These are phyloP conservation scores for Scomber japonicus DNA, from an alignment of 2,113 vertebrate species.

Conservation along the genomic window DNA sequence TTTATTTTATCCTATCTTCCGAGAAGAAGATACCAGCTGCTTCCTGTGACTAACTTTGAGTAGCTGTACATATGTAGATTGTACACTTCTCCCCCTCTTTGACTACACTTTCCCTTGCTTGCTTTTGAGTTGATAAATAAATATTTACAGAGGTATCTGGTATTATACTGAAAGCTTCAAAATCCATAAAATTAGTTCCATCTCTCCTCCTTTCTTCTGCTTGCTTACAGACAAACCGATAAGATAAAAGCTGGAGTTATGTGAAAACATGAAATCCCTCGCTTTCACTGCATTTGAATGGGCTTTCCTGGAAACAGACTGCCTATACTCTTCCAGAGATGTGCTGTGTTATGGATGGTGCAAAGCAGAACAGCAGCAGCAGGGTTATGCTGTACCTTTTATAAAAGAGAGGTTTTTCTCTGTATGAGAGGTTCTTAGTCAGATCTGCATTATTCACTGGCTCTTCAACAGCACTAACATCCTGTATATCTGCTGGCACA, in stretches of 20 bases:
- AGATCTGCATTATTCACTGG: conserved; percentile 43
- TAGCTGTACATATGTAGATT: conserved; percentile 36
- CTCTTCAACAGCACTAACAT: conserved; percentile 24
- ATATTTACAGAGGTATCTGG: conserved; percentile 62
- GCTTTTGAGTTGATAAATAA: conserved; percentile 67
- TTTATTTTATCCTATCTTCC: conserved; percentile 40
- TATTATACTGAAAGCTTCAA: conserved; percentile 42
- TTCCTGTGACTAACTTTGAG: conserved; percentile 37
- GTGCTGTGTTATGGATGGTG: conserved; percentile 33
- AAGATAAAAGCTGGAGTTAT: conserved; percentile 60
- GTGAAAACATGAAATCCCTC: conserved; percentile 51
- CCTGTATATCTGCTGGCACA: conserved; percentile 5
- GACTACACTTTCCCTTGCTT: conserved; percentile 24
- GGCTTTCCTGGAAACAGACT: conserved; percentile 43
- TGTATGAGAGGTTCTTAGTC: conserved; percentile 31
- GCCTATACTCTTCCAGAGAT: conserved; percentile 26
- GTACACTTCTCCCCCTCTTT: conserved; percentile 28
- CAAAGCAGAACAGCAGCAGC: not conserved
- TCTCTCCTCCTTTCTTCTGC: conserved; percentile 15
- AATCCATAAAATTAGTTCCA: conserved; percentile 69
- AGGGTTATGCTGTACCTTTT: conserved; percentile 3
- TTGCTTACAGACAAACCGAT: conserved; percentile 53
- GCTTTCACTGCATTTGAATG: conserved; percentile 54
- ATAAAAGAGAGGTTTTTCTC: conserved; percentile 29
- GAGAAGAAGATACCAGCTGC: conserved; percentile 7